phyloP scores from a whole-genome alignment of 1,140 invertebrate species.

The Zaprionus tsacasi region DNA sequence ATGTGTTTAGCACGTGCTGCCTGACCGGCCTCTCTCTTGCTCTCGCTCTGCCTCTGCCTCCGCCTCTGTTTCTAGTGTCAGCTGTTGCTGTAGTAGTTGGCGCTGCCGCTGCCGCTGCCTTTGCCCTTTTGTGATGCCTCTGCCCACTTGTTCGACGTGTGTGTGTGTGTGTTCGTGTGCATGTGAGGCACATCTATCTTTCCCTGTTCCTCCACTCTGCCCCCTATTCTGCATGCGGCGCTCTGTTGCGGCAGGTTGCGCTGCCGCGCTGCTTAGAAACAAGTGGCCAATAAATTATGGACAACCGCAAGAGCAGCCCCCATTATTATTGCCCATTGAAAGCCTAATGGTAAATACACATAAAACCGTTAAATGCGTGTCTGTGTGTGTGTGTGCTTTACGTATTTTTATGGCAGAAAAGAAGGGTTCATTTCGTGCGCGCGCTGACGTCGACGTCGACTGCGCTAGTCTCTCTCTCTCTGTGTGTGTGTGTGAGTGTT shows the following conservation, averaged over 20 bases:
- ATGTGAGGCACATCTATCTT: constrained; percentile 6
- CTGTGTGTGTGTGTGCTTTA: constrained; percentile 6
- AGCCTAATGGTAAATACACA: constrained; percentile 76
- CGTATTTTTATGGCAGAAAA: constrained; percentile 40
- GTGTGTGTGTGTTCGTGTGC: background rate
- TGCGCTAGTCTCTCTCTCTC: constrained; percentile 19
- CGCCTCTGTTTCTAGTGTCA: constrained; percentile 56
- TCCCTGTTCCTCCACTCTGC: background rate
- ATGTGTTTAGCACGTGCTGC: constrained; percentile 79
- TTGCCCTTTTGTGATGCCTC: constrained; percentile 80
- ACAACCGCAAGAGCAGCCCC: constrained; percentile 53
- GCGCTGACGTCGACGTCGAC: background rate
- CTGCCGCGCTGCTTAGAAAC: constrained; percentile 72
- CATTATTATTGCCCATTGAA: constrained; percentile 77
- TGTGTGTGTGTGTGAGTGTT: constrained; percentile 12
- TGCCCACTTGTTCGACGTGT: constrained; percentile 35
- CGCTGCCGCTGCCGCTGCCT: constrained; percentile 37
- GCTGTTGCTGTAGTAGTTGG: constrained; percentile 33
- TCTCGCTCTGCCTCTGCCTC: constrained; percentile 56
- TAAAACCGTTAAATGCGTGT: constrained; percentile 69
- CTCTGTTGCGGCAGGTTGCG: constrained; percentile 46
- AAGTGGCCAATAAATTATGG: constrained; percentile 81
- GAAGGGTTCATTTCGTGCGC: constrained; percentile 35
- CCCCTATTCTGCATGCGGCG: constrained; percentile 40
- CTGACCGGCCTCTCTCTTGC: constrained; percentile 58